These are phyloP conservation scores for Caenorhabditis virilis DNA, from an alignment of 2,888 invertebrate genomes.

Conservation along the genomic window DNA sequence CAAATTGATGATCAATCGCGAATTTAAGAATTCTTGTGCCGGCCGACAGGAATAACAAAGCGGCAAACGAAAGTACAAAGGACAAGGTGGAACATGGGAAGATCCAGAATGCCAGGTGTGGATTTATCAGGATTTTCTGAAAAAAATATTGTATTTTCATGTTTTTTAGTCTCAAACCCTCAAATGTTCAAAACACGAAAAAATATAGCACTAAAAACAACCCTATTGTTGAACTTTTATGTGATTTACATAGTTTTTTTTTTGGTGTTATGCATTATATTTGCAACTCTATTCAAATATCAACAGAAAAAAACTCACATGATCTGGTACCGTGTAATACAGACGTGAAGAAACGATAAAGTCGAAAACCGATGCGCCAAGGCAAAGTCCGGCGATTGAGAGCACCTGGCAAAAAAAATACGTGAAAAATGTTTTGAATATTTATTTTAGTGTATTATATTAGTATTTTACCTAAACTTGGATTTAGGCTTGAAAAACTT, in stretches of 20 bases:
- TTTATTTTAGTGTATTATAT: background rate
- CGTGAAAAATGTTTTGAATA: background rate
- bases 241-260: background rate
- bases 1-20: slow-evolving; percentile 29
- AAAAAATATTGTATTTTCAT: slow-evolving; percentile 5
- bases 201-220: too few relatives aligned
- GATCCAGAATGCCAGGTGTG: slow-evolving; percentile 29
- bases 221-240: background rate
- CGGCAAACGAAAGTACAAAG: slow-evolving; percentile 30
- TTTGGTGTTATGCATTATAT: background rate
- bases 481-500: slow-evolving; percentile 12
- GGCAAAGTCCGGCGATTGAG: slow-evolving; percentile 38
- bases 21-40: slow-evolving; percentile 15
- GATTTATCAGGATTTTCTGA: slow-evolving; percentile 38
- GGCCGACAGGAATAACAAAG: slow-evolving; percentile 24
- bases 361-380: slow-evolving; percentile 45
- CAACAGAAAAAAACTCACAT: slow-evolving; percentile 16
- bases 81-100: slow-evolving; percentile 19
- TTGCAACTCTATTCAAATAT: background rate
- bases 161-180: too few relatives aligned
- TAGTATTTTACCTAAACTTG: background rate
- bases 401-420: slow-evolving; percentile 12
- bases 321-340: slow-evolving; percentile 47
- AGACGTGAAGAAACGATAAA: slow-evolving; percentile 41
- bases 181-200: too few relatives aligned